Conservation (phyloP, 1,140 invertebrate species). For the Magallana ariakensis region DNA sequence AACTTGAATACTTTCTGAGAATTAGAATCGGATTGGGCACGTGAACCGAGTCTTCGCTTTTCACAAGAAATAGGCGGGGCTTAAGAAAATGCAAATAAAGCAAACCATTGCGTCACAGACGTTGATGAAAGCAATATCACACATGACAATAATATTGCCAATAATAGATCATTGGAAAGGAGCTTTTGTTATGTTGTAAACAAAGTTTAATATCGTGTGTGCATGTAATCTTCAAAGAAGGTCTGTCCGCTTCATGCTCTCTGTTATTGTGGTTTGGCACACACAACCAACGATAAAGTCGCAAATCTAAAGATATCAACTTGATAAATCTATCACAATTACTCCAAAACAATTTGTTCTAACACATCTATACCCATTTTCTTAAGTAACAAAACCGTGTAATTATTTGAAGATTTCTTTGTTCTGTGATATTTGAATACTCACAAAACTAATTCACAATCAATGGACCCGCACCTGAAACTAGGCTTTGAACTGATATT, state of each 20-base stretch:
- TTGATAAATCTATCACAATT: not conserved
- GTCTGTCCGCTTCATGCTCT: not conserved
- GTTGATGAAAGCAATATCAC: constrained; percentile 1
- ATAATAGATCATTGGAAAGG: not conserved
- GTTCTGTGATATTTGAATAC: not conserved
- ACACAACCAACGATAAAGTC: not conserved
- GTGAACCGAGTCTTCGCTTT: not conserved
- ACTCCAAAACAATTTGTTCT: not conserved
- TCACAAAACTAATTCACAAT: not conserved
- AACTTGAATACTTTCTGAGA: constrained; percentile 19
- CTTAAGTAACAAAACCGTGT: not conserved
- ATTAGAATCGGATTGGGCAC: constrained; percentile 31
- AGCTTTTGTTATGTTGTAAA: not conserved
- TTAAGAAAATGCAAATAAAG: not conserved
- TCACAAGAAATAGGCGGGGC: not conserved
- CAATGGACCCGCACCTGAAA: not conserved
- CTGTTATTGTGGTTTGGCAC: constrained; percentile 1
- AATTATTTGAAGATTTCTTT: not conserved
- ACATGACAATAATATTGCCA: not conserved
- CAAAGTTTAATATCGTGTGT: constrained; percentile 22
- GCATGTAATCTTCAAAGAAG: constrained; percentile 14
- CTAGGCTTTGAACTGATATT: constrained; percentile 9
- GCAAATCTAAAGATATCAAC: not conserved
- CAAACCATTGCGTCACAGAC: not conserved
- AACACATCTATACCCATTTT: not conserved